Percentiles rank a stretch among this genome's conserved stretches.
These are phyloP conservation scores for Galago senegalensis DNA, from an alignment of 2,797 vertebrate genomes.

Conservation along the genomic window DNA sequence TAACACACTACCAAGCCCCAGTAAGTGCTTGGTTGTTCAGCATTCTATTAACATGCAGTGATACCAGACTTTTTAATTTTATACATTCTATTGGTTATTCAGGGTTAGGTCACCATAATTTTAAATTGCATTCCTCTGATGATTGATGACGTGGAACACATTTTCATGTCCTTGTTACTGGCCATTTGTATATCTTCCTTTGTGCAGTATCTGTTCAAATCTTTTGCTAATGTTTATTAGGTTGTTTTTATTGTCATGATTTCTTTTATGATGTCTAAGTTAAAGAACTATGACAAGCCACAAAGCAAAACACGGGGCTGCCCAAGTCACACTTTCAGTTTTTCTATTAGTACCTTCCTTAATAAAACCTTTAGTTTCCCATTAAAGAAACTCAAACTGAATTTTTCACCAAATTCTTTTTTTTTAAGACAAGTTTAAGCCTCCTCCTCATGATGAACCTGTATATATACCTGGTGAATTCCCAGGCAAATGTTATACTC, in stretches of 20 bases:
- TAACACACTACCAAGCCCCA: background rate
- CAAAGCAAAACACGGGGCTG: constrained; percentile 24
- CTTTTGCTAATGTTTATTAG: constrained; percentile 38
- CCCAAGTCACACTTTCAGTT: constrained; percentile 14
- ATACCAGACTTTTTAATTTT: constrained; percentile 42
- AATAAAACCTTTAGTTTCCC: constrained; percentile 28
- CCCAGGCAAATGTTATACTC: background rate
- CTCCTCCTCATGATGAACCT: background rate
- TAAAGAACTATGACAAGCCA: constrained; percentile 55
- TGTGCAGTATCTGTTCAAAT: constrained; percentile 38
- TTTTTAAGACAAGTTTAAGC: background rate
- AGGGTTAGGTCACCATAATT: background rate
- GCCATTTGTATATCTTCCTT: constrained; percentile 23
- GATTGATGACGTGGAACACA: background rate
- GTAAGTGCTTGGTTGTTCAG: background rate
- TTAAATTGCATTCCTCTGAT: constrained; percentile 53
- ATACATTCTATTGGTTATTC: constrained; percentile 27
- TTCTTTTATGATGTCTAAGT: constrained; percentile 5
- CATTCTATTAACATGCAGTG: background rate
- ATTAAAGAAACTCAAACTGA: constrained; percentile 38
- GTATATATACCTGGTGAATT: background rate
- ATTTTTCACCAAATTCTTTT: constrained; percentile 50
- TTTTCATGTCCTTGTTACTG: background rate
- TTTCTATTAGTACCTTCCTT: constrained; percentile 17
- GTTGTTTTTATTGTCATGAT: constrained; percentile 49